Percentiles rank a stretch among this genome's conserved stretches.
Evolutionary conservation across 2,113 vertebrate genomes (phyloP).

Genomic region (Puffinus mauretanicus): DNA sequence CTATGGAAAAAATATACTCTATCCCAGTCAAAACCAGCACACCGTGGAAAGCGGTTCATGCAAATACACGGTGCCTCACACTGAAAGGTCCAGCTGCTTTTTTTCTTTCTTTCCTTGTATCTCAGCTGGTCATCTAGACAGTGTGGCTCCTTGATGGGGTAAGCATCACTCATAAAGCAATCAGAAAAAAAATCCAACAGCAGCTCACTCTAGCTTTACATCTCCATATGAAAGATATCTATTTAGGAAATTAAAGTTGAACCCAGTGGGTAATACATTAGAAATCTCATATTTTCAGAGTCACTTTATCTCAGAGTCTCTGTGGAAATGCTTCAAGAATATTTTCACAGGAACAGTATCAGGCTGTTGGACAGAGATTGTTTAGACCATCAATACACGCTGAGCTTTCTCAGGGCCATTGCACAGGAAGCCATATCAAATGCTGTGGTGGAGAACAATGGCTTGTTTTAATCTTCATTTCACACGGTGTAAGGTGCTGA

Average conservation of each 20-base stretch:
- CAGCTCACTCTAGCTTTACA: background rate
- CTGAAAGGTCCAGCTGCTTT: background rate
- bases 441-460: background rate
- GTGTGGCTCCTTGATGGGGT: background rate
- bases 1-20: too few relatives aligned
- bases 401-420: background rate
- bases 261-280: background rate
- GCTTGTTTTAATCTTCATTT: background rate
- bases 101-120: background rate
- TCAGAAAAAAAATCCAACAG: background rate
- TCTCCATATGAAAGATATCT: background rate
- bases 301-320: background rate
- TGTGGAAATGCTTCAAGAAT: background rate
- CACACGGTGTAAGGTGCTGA: background rate
- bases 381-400: background rate
- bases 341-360: background rate
- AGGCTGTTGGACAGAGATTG: background rate
- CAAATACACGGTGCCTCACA: accelerated
- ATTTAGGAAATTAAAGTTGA: background rate
- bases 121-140: background rate
- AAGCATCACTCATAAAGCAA: background rate
- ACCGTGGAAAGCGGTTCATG: accelerated
- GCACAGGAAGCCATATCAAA: background rate
- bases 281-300: background rate
- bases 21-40: too few relatives aligned